A percentile compares a stretch with the other conserved stretches of the same genome.
Conservation (phyloP, 2,888 invertebrate species). For the Fissipunctia ypsillon region DNA sequence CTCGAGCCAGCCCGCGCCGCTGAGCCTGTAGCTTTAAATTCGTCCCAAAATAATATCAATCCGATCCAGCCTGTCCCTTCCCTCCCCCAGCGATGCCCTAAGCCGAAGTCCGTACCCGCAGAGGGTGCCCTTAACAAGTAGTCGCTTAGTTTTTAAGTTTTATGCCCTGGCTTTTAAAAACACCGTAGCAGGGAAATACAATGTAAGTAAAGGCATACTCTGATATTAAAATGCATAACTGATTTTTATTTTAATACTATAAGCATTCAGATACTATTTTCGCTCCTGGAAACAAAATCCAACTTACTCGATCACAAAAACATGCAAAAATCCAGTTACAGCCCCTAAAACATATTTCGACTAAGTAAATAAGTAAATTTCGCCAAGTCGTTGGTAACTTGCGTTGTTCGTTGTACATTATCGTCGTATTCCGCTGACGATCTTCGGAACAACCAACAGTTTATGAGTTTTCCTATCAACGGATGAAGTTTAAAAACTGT, state of each 20-base stretch:
- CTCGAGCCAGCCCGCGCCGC: no score
- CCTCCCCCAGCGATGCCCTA: no score
- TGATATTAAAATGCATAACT: neutral
- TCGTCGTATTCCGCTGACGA: slow-evolving; percentile 32
- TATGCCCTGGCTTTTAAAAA: neutral
- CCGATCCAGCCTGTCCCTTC: no score
- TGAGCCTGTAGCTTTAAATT: no score
- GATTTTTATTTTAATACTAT: neutral
- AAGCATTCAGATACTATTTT: neutral
- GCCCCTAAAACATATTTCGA: slow-evolving; percentile 38
- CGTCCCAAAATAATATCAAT: no score
- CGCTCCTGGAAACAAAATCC: neutral
- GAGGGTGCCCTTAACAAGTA: no score
- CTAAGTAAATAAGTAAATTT: slow-evolving; percentile 57
- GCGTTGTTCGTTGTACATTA: slow-evolving; percentile 55
- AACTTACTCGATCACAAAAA: slow-evolving; percentile 16
- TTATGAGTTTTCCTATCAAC: slow-evolving; percentile 43
- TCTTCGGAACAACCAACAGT: slow-evolving; percentile 35
- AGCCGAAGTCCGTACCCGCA: no score
- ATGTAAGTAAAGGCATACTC: neutral
- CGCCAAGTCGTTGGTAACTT: slow-evolving; percentile 47
- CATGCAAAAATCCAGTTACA: slow-evolving; percentile 41
- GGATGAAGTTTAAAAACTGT: slow-evolving; percentile 44
- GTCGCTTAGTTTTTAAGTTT: no score
- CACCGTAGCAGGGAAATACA: neutral